Evolutionary conservation across 2,888 invertebrate genomes (phyloP).

Genomic region (Himalopsyche kuldschensis): DNA sequence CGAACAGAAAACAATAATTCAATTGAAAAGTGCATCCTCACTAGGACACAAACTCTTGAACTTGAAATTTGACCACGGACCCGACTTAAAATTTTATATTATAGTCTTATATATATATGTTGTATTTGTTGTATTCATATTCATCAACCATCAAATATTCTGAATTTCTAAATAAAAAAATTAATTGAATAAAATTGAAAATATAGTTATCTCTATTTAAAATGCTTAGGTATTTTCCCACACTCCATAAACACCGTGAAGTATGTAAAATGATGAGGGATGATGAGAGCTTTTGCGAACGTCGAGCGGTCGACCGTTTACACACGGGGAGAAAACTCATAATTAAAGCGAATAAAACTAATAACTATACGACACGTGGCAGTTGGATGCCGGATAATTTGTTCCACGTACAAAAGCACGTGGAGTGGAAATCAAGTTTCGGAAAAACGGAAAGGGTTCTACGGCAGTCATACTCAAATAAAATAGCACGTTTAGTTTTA

Average conservation of each 20-base stretch:
- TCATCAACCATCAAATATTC: too few relatives aligned
- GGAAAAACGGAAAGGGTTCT: not conserved
- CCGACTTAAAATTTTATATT: too few relatives aligned
- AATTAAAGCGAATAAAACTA: conserved; percentile 36
- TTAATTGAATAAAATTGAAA: too few relatives aligned
- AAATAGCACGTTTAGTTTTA: too few relatives aligned
- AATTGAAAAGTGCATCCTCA: too few relatives aligned
- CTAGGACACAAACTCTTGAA: too few relatives aligned
- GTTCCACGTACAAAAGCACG: conserved; percentile 36
- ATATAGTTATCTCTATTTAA: not conserved
- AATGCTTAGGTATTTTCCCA: not conserved
- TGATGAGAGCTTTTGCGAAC: not conserved
- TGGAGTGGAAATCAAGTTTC: conserved; percentile 35
- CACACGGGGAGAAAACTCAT: conserved; percentile 11
- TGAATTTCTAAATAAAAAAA: too few relatives aligned
- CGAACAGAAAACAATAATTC: too few relatives aligned
- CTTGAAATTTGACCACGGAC: too few relatives aligned
- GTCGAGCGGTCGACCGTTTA: not conserved
- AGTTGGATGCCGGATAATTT: conserved; percentile 27
- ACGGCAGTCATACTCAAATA: not conserved
- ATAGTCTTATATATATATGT: too few relatives aligned
- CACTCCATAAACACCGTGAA: not conserved
- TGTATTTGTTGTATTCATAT: too few relatives aligned
- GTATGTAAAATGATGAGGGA: not conserved
- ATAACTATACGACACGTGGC: conserved; percentile 37